Evolutionary conservation across 2,888 invertebrate genomes (phyloP).

Genomic region (Calameuta filiformis): DNA sequence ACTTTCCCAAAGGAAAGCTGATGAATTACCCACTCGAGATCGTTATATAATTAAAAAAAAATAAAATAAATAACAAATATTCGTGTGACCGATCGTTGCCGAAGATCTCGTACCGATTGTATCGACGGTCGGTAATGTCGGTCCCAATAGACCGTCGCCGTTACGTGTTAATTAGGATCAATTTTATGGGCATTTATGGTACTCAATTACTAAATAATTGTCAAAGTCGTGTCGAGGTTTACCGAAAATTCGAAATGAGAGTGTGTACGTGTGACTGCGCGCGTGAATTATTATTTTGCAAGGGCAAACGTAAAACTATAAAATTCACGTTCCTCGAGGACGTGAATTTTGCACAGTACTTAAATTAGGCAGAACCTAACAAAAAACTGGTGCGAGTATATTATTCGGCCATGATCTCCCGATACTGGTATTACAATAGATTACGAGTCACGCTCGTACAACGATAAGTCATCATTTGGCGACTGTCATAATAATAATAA

Average conservation of each 20-base stretch:
- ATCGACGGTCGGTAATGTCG: not conserved
- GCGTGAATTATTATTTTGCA: not conserved
- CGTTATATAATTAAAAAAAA: not conserved
- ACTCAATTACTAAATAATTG: not conserved
- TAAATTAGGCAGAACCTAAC: not conserved
- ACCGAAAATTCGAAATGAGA: not conserved
- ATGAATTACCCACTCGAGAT: not conserved
- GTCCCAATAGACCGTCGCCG: not conserved
- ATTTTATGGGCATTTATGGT: not conserved
- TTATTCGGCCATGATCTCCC: not conserved
- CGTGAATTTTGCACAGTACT: not conserved
- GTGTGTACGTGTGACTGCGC: not conserved
- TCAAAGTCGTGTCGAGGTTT: not conserved
- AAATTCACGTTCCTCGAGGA: not conserved
- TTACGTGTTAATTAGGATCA: not conserved
- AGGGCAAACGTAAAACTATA: not conserved
- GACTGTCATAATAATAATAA: not conserved
- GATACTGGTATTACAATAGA: not conserved
- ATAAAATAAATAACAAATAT: not conserved
- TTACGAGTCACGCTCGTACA: not conserved
- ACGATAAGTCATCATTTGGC: not conserved
- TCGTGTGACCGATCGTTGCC: not conserved
- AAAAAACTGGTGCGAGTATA: not conserved
- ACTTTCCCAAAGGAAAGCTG: not conserved
- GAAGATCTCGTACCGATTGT: not conserved